Evolutionary conservation across 2,797 vertebrate genomes (phyloP).

Genomic region (Notamacropus eugenii): DNA sequence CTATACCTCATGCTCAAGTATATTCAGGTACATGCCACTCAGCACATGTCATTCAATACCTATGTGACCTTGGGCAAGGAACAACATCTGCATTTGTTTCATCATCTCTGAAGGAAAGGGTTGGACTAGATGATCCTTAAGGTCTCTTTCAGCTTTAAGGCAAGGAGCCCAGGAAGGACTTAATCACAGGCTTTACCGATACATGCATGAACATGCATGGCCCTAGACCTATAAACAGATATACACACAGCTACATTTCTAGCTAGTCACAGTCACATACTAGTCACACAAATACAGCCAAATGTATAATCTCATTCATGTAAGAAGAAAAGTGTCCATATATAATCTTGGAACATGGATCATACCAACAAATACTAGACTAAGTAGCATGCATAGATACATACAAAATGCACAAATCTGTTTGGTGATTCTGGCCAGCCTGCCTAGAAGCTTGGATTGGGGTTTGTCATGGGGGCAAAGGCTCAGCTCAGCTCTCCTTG

Average conservation of each 20-base stretch:
- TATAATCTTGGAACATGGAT: background rate
- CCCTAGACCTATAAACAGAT: background rate
- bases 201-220: background rate
- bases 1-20: background rate
- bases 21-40: background rate
- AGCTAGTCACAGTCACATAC: background rate
- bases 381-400: background rate
- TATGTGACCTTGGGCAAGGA: background rate
- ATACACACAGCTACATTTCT: background rate
- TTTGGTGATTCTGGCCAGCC: conserved; percentile 16
- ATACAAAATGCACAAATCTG: background rate
- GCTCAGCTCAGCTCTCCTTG: background rate
- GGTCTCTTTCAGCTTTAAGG: background rate
- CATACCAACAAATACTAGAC: background rate
- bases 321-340: background rate
- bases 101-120: background rate
- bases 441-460: background rate
- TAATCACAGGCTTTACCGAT: background rate
- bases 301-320: background rate
- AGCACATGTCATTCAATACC: background rate
- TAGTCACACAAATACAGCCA: background rate
- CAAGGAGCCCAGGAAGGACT: background rate
- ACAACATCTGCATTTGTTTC: background rate
- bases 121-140: background rate
- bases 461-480: conserved; percentile 17